Conservation (phyloP, 2,888 invertebrate species). For the Orgyia antiqua region DNA sequence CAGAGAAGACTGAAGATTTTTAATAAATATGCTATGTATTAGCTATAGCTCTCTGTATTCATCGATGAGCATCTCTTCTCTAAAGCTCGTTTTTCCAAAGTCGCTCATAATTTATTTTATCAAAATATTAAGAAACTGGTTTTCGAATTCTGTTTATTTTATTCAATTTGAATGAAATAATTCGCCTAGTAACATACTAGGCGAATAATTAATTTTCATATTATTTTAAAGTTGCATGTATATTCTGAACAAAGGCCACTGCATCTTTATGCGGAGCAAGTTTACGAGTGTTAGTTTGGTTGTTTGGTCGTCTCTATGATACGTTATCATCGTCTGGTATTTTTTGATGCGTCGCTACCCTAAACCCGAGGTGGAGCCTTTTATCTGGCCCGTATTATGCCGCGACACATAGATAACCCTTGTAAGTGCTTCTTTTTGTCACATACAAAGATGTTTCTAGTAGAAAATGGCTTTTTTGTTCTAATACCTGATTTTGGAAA, state of each 20-base stretch:
- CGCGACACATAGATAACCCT: constrained; percentile 31
- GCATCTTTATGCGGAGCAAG: constrained; percentile 47
- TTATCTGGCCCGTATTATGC: constrained; percentile 34
- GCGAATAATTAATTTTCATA: too few species aligned
- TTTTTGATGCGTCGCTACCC: constrained; percentile 36
- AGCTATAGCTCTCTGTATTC: too few species aligned
- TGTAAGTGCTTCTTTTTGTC: constrained; percentile 27
- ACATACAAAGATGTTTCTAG: constrained; percentile 16
- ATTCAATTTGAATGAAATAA: too few species aligned
- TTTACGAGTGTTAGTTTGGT: constrained; percentile 64
- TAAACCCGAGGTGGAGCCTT: constrained; percentile 29
- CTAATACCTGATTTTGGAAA: constrained; percentile 15
- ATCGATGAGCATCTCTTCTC: too few species aligned
- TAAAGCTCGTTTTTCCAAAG: too few species aligned
- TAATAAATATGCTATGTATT: too few species aligned
- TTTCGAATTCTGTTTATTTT: too few species aligned
- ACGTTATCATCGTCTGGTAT: constrained; percentile 50
- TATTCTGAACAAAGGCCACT: constrained; percentile 26
- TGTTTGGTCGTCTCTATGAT: constrained; percentile 53
- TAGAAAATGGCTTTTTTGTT: constrained; percentile 15
- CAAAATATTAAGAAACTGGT: too few species aligned
- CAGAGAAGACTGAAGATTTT: too few species aligned
- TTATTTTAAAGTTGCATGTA: constrained; percentile 33
- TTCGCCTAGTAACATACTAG: too few species aligned
- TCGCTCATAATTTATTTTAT: too few species aligned